Base-by-base conservation (phyloP, 1,140 invertebrate genomes). In the Diploscapter pachys region DNA sequence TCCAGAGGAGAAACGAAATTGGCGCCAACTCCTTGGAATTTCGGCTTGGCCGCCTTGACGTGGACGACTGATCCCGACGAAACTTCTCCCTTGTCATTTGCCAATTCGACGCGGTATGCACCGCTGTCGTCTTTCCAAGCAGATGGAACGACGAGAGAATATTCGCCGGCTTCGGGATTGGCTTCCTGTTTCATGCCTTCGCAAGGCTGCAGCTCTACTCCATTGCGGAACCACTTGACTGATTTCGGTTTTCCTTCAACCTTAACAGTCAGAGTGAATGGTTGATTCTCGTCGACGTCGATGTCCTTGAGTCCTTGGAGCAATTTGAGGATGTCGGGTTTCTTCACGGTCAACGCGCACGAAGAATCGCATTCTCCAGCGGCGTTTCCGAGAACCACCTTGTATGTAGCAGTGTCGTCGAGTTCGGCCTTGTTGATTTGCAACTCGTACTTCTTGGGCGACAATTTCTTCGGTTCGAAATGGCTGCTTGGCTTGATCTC, bases 151-250 rank as follows among this genome's bases (percentile, higher is more conserved):
- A 63, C 50, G n/a, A 85, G 77, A 13, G 74, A 74, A 63, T 80
- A 84, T 53, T 83, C 78, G 48, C 83, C 83, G 69, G 76, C 80
- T 9, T 69, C 80, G 48, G 80, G 80, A 6, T 77, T 78, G 51
- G 67, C 73, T 54, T 77, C 66, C 3, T 70, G 63, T 50, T 89
- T 88, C 75, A 94, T 91, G 4, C 92, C 89, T 74, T 93, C 92
- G 62, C 91, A 91, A 11, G 91, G 91, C 87, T 90, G 92, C 2
- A 96, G 80, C 83, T 91, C 91, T 66, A 91, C 89, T 63, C 90
- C 92, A 83, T 94, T 91, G 64, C 91, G 91, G 65, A 80, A 87
- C 86, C 86, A 81, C 71, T 81, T 80, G 48, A 85, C 81, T 6
- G 65, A 55, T 51, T 76, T 77, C 3, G 83, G 83, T 6, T 54